Evolutionary conservation across 2,888 invertebrate genomes (phyloP).

Genomic region (Pharmacophagus antenor): DNA sequence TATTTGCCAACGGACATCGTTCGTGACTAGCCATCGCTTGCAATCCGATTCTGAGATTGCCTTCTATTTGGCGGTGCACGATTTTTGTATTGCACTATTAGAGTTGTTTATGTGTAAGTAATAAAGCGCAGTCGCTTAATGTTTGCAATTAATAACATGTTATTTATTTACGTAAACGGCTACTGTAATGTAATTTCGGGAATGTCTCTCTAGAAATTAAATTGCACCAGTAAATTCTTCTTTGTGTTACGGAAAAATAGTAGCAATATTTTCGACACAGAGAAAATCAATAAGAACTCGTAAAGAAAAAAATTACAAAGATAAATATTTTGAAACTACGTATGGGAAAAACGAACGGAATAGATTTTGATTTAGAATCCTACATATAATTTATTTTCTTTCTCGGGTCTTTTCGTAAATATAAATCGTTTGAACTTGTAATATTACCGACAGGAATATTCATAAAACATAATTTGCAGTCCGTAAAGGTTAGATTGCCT

Average conservation of each 20-base stretch:
- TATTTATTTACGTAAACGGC: neutral
- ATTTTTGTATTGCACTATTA: conserved; percentile 50
- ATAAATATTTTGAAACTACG: no score
- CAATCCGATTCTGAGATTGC: conserved; percentile 46
- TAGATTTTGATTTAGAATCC: no score
- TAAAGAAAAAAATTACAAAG: no score
- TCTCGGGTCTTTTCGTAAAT: neutral
- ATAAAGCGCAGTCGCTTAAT: conserved; percentile 44
- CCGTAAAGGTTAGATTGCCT: conserved; percentile 28
- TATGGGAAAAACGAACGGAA: no score
- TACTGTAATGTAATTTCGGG: neutral
- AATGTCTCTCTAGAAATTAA: neutral
- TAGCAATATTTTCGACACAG: no score
- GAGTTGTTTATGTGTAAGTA: conserved; percentile 32
- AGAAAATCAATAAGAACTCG: no score
- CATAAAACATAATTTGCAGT: conserved; percentile 23
- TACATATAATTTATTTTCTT: no score
- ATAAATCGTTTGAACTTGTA: neutral
- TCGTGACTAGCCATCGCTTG: conserved; percentile 54
- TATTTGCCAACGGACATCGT: conserved; percentile 55
- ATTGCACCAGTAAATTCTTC: no score
- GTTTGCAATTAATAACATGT: neutral
- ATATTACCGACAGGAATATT: neutral
- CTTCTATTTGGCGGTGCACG: conserved; percentile 54
- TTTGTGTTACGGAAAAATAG: no score